Conservation (phyloP, 2,113 vertebrate species). For the Morone chrysops region DNA sequence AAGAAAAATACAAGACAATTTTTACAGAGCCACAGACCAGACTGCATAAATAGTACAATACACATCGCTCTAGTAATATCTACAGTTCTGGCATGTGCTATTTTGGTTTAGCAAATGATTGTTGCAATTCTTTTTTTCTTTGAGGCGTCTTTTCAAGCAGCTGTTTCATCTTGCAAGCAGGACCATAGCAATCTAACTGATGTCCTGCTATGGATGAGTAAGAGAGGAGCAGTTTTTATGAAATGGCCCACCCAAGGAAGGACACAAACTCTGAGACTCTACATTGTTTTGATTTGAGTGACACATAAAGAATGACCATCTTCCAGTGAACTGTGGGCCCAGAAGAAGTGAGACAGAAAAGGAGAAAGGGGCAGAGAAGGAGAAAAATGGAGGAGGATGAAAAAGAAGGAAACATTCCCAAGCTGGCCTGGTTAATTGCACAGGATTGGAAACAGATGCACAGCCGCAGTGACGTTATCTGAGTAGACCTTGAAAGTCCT, state of each 20-base stretch:
- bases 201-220: conserved; percentile 26
- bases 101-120: conserved; percentile 44
- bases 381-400: conserved; percentile 63
- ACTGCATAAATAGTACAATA: conserved; percentile 60
- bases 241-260: conserved; percentile 51
- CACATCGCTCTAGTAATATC: conserved; percentile 54
- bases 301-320: conserved; percentile 58
- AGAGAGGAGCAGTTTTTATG: conserved; percentile 3
- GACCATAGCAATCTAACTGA: background rate
- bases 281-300: conserved; percentile 57
- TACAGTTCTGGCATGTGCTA: conserved; percentile 37
- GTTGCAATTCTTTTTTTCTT: conserved; percentile 37
- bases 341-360: conserved; percentile 30
- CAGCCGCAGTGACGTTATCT: conserved; percentile 80
- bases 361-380: conserved; percentile 42
- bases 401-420: conserved; percentile 78
- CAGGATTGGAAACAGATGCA: conserved; percentile 85
- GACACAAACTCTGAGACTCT: conserved; percentile 51
- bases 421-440: conserved; percentile 81
- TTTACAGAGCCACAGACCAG: conserved; percentile 52
- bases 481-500: conserved; percentile 79
- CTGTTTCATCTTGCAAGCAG: conserved; percentile 36
- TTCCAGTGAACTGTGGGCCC: conserved; percentile 17
- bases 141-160: conserved; percentile 37
- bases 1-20: conserved; percentile 70